Conservation (phyloP, 2,113 vertebrate genomes). For the Glareola pratincola region DNA sequence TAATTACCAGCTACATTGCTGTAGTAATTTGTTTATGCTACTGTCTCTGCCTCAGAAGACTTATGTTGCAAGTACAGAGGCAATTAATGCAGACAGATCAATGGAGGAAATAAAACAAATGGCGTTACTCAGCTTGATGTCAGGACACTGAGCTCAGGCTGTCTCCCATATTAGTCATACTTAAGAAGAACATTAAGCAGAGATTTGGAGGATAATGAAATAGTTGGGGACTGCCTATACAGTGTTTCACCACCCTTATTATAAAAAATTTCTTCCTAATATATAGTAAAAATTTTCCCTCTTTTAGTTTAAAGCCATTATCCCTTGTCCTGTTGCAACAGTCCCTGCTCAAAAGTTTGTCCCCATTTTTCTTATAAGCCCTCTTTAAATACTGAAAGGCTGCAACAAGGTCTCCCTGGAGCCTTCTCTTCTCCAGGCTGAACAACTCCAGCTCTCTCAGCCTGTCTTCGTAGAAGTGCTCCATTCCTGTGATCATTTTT, state of each 20-base stretch:
- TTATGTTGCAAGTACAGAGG: neutral
- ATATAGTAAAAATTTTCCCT: neutral
- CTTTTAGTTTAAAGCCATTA: neutral
- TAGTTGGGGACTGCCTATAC: neutral
- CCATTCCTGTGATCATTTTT: neutral
- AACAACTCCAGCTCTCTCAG: neutral
- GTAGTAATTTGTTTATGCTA: neutral
- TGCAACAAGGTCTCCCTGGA: neutral
- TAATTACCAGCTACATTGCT: neutral
- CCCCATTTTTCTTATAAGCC: neutral
- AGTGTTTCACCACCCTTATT: neutral
- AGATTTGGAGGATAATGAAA: neutral
- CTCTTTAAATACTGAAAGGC: neutral
- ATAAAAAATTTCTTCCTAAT: neutral
- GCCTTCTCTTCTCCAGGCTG: neutral
- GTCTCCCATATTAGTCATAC: neutral
- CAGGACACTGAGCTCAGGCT: neutral
- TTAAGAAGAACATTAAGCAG: constrained; percentile 5
- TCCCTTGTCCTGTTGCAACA: neutral
- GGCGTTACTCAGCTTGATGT: neutral
- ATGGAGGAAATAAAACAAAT: neutral
- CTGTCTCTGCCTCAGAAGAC: neutral
- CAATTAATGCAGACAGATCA: neutral
- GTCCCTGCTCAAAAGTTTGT: neutral
- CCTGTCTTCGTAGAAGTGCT: neutral